Base-by-base conservation (phyloP, 2,888 invertebrate species). In the Brachylomia viminalis region DNA sequence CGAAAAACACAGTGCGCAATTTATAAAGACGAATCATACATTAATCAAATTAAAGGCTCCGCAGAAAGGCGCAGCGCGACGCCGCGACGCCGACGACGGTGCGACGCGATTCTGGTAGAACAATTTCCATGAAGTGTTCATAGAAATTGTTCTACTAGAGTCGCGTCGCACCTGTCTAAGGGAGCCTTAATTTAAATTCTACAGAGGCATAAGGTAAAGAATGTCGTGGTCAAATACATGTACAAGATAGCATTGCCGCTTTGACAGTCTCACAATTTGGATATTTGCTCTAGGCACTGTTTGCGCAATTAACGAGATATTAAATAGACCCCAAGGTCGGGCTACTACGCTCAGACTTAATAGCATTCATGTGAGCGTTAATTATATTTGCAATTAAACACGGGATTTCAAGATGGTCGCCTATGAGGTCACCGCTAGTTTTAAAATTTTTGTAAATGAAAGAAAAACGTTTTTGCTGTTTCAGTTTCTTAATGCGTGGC, bases 271-370 rank as follows among this genome's bases (percentile, higher is more conserved):
- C 77, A 68, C 52, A 62, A 52, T 75, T 77, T 66, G 52, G 79
- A 20, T 82, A 70, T 87, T 74, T 78, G 79, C 73, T 78, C 68
- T 74, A 65, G 85, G 80, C 83, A 79, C 79, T 71, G 84, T 79
- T 90, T 88, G 88, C 83, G 82, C 82, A 89, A 89, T 85, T 80
- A 86, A 78, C 80, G 69, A 77, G 70, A 79, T 82, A 82, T 82
- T 80, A 83, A 89, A 88, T 87, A 84, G 85, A 84, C 83, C 70
- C 68, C 87, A 91, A 91, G 92, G 91, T 85, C 87, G 64, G 77
- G 79, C 62, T 45, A 61, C 71, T 80, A 82, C 85, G 85, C 75
- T 71, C 74, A 81, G 84, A 83, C 77, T 84, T 83, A 86, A 83
- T 85, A 80, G 77, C 82, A 80, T 77, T 88, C 84, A 82, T 86